Evolutionary conservation across 2,888 invertebrate species (phyloP), one percentile per base, ranked within the genome.

Genomic region (Amblyjoppa proteus): DNA sequence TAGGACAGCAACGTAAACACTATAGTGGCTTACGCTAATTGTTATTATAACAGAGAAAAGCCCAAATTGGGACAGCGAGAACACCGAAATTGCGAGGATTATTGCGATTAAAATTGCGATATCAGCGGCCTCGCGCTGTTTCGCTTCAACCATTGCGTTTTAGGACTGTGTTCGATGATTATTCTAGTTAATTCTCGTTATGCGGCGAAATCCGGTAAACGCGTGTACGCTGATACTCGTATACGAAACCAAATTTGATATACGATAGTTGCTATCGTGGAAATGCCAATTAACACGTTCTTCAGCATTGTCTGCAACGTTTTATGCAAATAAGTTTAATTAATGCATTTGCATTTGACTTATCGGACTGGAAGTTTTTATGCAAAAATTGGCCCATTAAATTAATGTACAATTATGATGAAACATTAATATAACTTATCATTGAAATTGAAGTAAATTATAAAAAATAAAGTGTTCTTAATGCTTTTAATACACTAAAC

Each of bases 1-100:
- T 70, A 76, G 11, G 16, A 77, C 25, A 38, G 25, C 70, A 41
- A 28, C 13, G 2, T 34, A 13, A 41, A 61, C 66, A 7, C 25
- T 68, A 64, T 28, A 58, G 73, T 34, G 73, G 38, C 28, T 78
- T 9, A 9, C 73, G 78, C n/a, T 83, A 71, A 83, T 45, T 41
- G 66, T 71, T 45, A 56, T 31, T 53, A 31, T 56, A 74, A n/a
- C 74, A 28, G 58, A 69, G 56, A 34, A 53, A 56, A n/a, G 25
- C 41, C 45, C 38, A 41, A 28, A 73, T 20, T 61, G 9, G 49
- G 11, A 41, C n/a, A 11, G 56, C n/a, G 51, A 25, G 34, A 4
- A 68, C 66, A 34, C 41, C 45, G 76, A 64, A 82, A 82, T 77
- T 77, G 70, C 49, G 25, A 20, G 73, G 73, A 83, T 74, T 83